phyloP scores from a whole-genome alignment of 1,140 invertebrate species.

The Panagrolaimus sp. region DNA sequence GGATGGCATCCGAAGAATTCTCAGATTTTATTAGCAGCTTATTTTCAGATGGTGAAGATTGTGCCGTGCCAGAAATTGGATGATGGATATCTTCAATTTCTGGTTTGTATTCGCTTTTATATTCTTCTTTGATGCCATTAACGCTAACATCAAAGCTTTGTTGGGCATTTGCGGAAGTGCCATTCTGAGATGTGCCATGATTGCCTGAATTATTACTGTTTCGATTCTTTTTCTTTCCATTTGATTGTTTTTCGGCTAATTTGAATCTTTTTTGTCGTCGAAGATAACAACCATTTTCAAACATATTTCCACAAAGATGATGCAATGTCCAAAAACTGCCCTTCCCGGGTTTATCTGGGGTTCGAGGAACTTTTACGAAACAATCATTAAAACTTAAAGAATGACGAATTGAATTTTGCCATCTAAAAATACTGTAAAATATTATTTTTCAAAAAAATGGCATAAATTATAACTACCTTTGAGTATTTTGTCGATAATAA shows the following conservation, averaged over 20 bases:
- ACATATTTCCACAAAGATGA: constrained; percentile 98
- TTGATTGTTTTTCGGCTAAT: constrained; percentile 46
- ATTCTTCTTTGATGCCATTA: constrained; percentile 9
- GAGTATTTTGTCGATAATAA: constrained; percentile 94
- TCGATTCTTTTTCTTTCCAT: constrained; percentile 30
- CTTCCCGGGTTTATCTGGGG: constrained; percentile 89
- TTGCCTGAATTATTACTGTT: background rate
- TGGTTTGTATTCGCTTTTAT: background rate
- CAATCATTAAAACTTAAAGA: constrained; percentile 94
- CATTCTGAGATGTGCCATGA: background rate
- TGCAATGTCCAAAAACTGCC: constrained; percentile 97
- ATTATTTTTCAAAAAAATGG: constrained; percentile 22
- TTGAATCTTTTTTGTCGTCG: constrained; percentile 95
- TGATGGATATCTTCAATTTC: background rate
- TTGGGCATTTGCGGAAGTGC: no score
- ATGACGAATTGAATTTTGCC: constrained; percentile 98
- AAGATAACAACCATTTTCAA: constrained; percentile 97
- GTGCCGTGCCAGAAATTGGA: background rate
- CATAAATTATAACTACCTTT: constrained; percentile 62
- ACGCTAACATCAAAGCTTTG: background rate
- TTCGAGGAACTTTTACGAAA: constrained; percentile 92
- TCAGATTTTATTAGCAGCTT: constrained; percentile 3
- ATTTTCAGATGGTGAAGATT: background rate
- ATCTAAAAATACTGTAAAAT: constrained; percentile 60
- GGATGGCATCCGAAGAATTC: background rate